Conservation (phyloP, 2,113 vertebrate species). For the Turdus rufiventris region DNA sequence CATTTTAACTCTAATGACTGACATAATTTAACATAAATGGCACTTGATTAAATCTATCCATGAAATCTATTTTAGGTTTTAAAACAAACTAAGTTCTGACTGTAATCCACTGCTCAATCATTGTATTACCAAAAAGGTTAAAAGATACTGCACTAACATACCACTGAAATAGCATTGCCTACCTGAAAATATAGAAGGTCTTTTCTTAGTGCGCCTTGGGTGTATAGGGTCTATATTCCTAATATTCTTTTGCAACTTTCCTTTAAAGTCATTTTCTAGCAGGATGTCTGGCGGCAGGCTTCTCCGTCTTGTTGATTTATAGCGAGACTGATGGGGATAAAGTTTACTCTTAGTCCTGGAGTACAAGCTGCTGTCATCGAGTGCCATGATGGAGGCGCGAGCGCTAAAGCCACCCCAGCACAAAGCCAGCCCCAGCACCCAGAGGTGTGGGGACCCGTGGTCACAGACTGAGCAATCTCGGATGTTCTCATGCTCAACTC, state of each 20-base stretch:
- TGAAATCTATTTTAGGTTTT: not conserved
- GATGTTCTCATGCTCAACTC: conserved; percentile 69
- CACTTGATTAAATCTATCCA: not conserved
- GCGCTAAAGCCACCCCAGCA: not conserved
- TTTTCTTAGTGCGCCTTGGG: conserved; percentile 84
- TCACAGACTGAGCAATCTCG: conserved; percentile 18
- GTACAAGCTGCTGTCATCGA: conserved; percentile 77
- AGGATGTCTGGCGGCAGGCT: conserved; percentile 82
- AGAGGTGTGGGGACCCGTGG: not conserved
- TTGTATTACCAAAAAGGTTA: not conserved
- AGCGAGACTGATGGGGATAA: conserved; percentile 66
- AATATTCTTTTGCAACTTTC: conserved; percentile 78
- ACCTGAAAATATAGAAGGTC: conserved; percentile 94
- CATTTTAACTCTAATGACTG: not conserved
- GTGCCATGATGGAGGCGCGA: conserved; percentile 73
- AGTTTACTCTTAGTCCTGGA: conserved; percentile 74
- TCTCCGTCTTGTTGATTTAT: conserved; percentile 72
- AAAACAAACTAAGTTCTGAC: not conserved
- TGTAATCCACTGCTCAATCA: not conserved
- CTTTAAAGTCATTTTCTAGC: conserved; percentile 79
- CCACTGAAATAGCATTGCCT: conserved; percentile 59
- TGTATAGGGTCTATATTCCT: conserved; percentile 77
- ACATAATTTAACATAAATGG: not conserved
- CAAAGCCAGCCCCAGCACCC: not conserved
- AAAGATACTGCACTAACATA: not conserved